Conservation (phyloP, 2,888 invertebrate genomes). For the Julus scanicus region DNA sequence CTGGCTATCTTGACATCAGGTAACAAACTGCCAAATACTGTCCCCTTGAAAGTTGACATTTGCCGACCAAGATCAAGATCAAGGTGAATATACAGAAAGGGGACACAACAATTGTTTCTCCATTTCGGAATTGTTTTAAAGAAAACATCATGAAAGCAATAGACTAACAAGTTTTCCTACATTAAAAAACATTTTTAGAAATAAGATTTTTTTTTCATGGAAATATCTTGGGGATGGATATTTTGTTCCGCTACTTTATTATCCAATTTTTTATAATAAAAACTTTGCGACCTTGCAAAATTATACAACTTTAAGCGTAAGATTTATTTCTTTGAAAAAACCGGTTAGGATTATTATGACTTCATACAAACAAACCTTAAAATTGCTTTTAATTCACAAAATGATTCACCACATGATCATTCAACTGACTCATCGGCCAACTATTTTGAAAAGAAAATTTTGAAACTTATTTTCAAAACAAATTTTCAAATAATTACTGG, state of each 20-base stretch:
- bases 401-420: constrained; percentile 4
- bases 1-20: constrained; percentile 9
- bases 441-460: not conserved
- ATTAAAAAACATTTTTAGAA: not conserved
- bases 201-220: not conserved
- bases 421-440: not conserved
- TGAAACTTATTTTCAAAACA: not conserved
- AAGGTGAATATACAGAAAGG: not conserved
- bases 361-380: not conserved
- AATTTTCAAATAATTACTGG: not conserved
- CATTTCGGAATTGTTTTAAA: not conserved
- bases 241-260: not conserved
- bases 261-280: not conserved
- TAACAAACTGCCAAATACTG: constrained; percentile 21
- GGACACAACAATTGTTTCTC: not conserved
- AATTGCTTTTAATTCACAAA: not conserved
- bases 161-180: not conserved
- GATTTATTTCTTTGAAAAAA: not conserved
- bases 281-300: not conserved
- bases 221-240: not conserved
- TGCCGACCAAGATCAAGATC: not conserved
- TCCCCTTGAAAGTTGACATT: not conserved
- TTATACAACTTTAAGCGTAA: not conserved
- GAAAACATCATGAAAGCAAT: not conserved
- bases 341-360: not conserved